Conservation (phyloP, 1,140 invertebrate genomes). For the Papilio glaucus region DNA sequence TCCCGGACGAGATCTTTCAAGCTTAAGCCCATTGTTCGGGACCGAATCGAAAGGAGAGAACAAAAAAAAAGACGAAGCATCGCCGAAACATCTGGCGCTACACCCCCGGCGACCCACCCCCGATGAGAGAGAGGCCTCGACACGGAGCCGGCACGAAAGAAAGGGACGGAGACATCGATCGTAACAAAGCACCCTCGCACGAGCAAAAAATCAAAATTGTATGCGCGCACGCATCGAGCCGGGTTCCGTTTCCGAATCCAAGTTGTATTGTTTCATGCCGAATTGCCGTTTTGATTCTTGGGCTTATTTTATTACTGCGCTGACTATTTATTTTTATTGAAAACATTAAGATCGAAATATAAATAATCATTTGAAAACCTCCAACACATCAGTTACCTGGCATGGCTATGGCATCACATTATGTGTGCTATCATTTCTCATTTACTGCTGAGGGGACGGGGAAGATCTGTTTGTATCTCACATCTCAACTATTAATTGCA, state of each 20-base stretch:
- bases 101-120: constrained; percentile 58
- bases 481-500: too few relatives aligned
- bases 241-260: constrained; percentile 67
- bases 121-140: constrained; percentile 49
- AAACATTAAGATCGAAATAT: too few relatives aligned
- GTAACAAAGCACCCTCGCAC: constrained; percentile 47
- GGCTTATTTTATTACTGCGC: constrained; percentile 1
- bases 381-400: too few relatives aligned
- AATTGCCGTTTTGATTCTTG: constrained; percentile 36
- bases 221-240: constrained; percentile 65
- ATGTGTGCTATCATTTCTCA: too few relatives aligned
- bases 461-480: too few relatives aligned
- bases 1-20: constrained; percentile 45
- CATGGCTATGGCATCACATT: too few relatives aligned
- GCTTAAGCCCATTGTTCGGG: constrained; percentile 55
- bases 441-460: too few relatives aligned
- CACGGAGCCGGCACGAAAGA: constrained; percentile 11
- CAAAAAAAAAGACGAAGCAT: constrained; percentile 54
- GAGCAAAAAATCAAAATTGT: constrained; percentile 59
- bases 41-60: constrained; percentile 52
- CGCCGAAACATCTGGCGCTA: constrained; percentile 62
- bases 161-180: constrained; percentile 41
- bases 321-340: background rate
- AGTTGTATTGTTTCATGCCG: constrained; percentile 38
- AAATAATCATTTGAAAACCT: too few relatives aligned